Percentiles rank a stretch among this genome's conserved stretches.
Evolutionary conservation across 2,797 vertebrate genomes (phyloP).

Genomic region (Geotrypetes seraphini): DNA sequence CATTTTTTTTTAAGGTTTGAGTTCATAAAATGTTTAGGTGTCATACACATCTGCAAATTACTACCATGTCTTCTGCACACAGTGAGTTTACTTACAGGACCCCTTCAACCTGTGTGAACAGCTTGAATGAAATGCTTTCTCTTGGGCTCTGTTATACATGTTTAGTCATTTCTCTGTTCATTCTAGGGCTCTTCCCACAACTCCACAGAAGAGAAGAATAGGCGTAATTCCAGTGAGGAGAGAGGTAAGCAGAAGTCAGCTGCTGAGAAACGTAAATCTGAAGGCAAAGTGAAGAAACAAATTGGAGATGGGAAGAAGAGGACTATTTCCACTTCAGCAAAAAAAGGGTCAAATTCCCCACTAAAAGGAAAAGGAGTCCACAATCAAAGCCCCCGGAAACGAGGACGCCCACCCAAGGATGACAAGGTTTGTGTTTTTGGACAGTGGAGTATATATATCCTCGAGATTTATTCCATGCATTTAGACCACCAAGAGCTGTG

Average conservation of each 20-base stretch:
- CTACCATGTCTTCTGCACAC: too few relatives aligned
- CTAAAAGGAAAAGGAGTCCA: conserved; percentile 66
- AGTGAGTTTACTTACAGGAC: too few relatives aligned
- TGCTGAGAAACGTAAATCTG: conserved; percentile 73
- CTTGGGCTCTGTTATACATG: too few relatives aligned
- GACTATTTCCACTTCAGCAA: conserved; percentile 50
- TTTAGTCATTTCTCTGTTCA: too few relatives aligned
- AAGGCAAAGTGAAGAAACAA: conserved; percentile 61
- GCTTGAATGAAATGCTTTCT: too few relatives aligned
- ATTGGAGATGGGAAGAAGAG: conserved; percentile 60
- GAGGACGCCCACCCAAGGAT: conserved; percentile 76
- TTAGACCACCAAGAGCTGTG: too few relatives aligned
- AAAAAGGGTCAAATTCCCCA: conserved; percentile 67
- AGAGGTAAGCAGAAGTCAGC: conserved; percentile 50
- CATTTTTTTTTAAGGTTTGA: too few relatives aligned
- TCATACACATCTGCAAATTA: too few relatives aligned
- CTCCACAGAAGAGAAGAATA: conserved; percentile 58
- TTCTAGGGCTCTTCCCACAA: conserved; percentile 58
- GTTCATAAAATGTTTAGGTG: too few relatives aligned
- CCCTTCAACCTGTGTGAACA: too few relatives aligned
- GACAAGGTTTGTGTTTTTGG: conserved; percentile 78
- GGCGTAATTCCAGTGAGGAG: conserved; percentile 66
- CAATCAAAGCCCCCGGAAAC: conserved; percentile 82
- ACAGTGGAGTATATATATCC: neutral
- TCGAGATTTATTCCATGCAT: too few relatives aligned